Evolutionary conservation across 2,113 vertebrate species (phyloP), one percentile per base, ranked within the genome.

Genomic region (Machaerirhynchus nigripectus): DNA sequence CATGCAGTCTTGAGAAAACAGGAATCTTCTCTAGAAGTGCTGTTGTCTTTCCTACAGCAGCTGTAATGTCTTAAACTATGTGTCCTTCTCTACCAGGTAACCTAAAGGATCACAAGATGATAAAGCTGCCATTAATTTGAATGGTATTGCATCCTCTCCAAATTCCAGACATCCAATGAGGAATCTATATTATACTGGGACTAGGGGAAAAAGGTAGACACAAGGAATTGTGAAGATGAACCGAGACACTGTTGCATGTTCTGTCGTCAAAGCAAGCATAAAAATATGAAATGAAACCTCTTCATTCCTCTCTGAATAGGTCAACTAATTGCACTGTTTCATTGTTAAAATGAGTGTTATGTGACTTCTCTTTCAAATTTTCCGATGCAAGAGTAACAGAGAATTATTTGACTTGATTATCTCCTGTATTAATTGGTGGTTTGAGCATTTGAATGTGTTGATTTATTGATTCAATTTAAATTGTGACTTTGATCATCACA

Each of bases 391-490:
- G 52, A 42, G 26, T 50, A 59, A 55, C 22, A 77, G 28, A 65
- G 10, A 78, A 22, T 42, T 28, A 86, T 86, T 90, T 89, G 31
- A 47, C 56, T 89, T 81, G 56, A 70, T 91, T 89, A 42, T 22
- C 21, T 59, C 7, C 52, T 87, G 11, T 63, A 78, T 75, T 81
- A 81, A 89, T 91, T 50, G 18, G 17, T 70, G 7, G 9, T 74
- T 91, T 89, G 60, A 65, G 63, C 20, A 81, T 77, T 67, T 84
- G 22, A 70, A 84, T 76, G 10, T 11, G 23, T 39, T 94, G 77
- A 89, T 91, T 78, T 91, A 89, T 87, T 89, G 73, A 89, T 70
- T 87, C 50, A 84, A 53, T 78, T 89, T 94, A 74, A 89, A 74
- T 57, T 70, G 46, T 74, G 56, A 87, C 64, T 90, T 95, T 68